Base-by-base conservation (phyloP, 2,797 vertebrate genomes). In the Pseudopleuronectes americanus region DNA sequence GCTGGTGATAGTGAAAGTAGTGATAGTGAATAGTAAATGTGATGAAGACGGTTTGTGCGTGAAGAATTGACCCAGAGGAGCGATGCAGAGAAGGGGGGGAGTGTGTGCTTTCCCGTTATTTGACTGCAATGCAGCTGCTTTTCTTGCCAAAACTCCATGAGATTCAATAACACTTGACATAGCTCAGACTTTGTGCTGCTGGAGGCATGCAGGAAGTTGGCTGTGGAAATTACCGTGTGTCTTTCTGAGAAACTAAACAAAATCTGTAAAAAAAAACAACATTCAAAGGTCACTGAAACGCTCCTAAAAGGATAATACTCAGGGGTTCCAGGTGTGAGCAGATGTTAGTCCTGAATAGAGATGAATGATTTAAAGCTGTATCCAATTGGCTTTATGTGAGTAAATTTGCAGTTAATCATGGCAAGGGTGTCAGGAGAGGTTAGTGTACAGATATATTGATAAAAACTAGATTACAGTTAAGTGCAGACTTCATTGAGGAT, bases 91-190 rank as follows among this genome's bases (percentile, higher is more conserved):
- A 52, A 63, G 28, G 52, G 16, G 16, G 24, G 58, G 68, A 64
- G 70, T 54, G 52, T 73, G 68, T 67, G 69, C 64, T 73, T 64
- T 71, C 62, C 64, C 52, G 76, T 86, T 82, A 84, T 89, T 87
- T 71, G 54, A 90, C 91, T 90, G 90, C 91, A 93, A 79, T 92
- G 91, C 89, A 91, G 92, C 83, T 78, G 67, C 51, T 66, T 74
- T 80, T 83, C 76, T 64, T 92, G 92, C 89, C 92, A 91, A 81
- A 81, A 85, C 76, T 84, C 83, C 67, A 71, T 57, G 55, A 80
- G 83, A 90, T 86, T 90, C 87, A 84, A 82, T 80, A 91, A 83
- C 64, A 60, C 65, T 82, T 76, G 75, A 78, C 74, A 85, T 84
- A 77, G 63, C 72, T 84, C 56, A 26, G 76, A 83, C 86, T 83